Conservation (phyloP, 1,140 invertebrate species). For the Neodiprion virginianus region DNA sequence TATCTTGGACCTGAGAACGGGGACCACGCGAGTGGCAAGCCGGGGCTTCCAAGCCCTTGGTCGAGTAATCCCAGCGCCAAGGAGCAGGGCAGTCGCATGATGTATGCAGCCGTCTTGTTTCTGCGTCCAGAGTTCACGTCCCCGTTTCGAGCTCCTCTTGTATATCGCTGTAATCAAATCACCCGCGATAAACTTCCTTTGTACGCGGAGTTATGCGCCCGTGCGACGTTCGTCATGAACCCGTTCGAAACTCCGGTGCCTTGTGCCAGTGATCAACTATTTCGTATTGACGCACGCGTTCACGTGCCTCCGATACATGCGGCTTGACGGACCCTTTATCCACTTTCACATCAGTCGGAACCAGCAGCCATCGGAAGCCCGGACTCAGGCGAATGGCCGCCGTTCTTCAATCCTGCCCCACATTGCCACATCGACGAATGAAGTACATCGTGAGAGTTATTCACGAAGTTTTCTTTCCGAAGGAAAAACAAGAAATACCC, state of each 20-base stretch:
- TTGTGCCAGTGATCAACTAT: neutral
- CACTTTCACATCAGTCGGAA: neutral
- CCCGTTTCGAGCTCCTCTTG: conserved; percentile 50
- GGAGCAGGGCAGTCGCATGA: conserved; percentile 51
- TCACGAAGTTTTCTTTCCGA: neutral
- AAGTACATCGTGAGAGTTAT: no score
- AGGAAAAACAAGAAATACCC: no score
- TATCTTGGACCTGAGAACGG: conserved; percentile 15
- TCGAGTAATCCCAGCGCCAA: conserved; percentile 28
- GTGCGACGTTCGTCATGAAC: neutral
- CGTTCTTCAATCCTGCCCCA: no score
- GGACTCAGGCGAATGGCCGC: neutral
- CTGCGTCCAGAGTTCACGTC: conserved; percentile 40
- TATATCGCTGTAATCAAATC: conserved; percentile 63
- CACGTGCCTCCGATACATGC: neutral
- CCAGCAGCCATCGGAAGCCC: neutral
- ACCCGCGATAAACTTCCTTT: conserved; percentile 57
- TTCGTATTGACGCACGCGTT: neutral
- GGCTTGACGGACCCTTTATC: neutral
- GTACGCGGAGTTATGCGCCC: conserved; percentile 51
- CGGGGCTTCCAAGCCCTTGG: conserved; percentile 15
- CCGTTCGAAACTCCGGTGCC: neutral
- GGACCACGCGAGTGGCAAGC: conserved; percentile 5
- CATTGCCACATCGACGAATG: no score
- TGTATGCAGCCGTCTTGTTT: conserved; percentile 59